Base-by-base conservation (phyloP, 2,888 invertebrate genomes). In the Imbricaverruca yamaguchii region DNA sequence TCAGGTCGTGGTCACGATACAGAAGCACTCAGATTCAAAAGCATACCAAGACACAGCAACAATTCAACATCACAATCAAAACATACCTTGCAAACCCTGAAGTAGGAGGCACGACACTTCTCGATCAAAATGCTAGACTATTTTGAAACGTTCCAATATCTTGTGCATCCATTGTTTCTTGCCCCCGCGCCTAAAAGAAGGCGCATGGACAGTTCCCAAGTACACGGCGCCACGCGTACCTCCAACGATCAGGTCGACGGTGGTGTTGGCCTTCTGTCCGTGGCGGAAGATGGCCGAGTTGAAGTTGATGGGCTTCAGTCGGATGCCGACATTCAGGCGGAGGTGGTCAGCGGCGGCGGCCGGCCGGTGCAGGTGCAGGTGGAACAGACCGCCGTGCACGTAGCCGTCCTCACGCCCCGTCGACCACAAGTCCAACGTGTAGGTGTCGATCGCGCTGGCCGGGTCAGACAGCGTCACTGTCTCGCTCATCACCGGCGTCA, bases 221-320 rank as follows among this genome's bases (percentile, higher is more conserved):
- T n/a, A n/a, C n/a, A n/a, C n/a, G n/a, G n/a, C 65, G 65, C 74
- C n/a, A n/a, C 39, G 10, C 77, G 11, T 13, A 77, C 77, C 77
- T 56, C 78, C 78, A 0, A 78, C 56, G 13, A 78, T 12, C 55
- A 78, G 55, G 18, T 78, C 78, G 9, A 78, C 9, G 8, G 78
- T 78, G 56, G 55, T 78, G 78, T 78, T 78, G 78, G 57, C 78
- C 56, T 57, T 56, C 78, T 78, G 78, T 1, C 78, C 78, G 55
- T 21, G 7, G n/a, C 11, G 56, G 57, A 78, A 78, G 7, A 78
- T 56, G n/a, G 12, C 12, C 55, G 55, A 23, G 78, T 78, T 78
- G 78, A 56, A 78, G 57, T 78, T 78, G 57, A 78, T 57, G n/a
- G 78, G 78, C 78, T 23, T 78, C 56, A 78, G 78, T 1, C 78